A percentile compares a stretch with the other conserved stretches of the same genome.
phyloP scores from a whole-genome alignment of 1,140 invertebrate species.

The Platyscapa corneri region DNA sequence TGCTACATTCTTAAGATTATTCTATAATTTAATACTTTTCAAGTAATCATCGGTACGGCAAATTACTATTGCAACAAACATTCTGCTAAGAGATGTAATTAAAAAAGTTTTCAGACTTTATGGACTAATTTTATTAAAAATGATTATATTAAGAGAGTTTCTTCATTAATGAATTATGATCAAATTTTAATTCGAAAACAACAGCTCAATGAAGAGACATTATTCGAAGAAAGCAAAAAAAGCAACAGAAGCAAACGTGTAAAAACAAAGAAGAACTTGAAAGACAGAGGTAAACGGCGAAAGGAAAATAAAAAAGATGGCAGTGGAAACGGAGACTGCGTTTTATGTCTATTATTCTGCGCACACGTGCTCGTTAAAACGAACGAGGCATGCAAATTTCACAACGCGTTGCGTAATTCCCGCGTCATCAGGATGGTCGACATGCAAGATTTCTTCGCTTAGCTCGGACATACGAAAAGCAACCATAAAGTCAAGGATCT shows the following conservation, averaged over 20 bases:
- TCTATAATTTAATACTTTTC: too few relatives aligned
- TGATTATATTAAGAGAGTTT: too few relatives aligned
- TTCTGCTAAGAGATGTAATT: too few relatives aligned
- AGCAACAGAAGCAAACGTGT: background rate
- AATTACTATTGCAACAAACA: too few relatives aligned
- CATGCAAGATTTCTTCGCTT: background rate
- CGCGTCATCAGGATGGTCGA: background rate
- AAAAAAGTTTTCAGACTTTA: too few relatives aligned
- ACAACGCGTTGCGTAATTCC: constrained; percentile 28
- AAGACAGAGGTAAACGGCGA: background rate
- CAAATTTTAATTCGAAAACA: background rate
- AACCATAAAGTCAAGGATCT: too few relatives aligned
- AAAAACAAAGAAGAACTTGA: background rate
- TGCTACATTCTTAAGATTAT: too few relatives aligned
- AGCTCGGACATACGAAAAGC: background rate
- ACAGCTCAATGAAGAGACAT: background rate
- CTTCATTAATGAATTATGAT: background rate
- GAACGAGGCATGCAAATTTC: constrained; percentile 46
- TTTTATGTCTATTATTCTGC: constrained; percentile 6
- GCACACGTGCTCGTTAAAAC: constrained; percentile 40
- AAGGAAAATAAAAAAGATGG: background rate
- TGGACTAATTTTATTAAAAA: too few relatives aligned
- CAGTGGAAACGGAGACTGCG: background rate
- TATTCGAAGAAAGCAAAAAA: background rate
- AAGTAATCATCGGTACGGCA: too few relatives aligned